Evolutionary conservation across 1,140 invertebrate species (phyloP).

Genomic region (Drosophila ogumai): DNA sequence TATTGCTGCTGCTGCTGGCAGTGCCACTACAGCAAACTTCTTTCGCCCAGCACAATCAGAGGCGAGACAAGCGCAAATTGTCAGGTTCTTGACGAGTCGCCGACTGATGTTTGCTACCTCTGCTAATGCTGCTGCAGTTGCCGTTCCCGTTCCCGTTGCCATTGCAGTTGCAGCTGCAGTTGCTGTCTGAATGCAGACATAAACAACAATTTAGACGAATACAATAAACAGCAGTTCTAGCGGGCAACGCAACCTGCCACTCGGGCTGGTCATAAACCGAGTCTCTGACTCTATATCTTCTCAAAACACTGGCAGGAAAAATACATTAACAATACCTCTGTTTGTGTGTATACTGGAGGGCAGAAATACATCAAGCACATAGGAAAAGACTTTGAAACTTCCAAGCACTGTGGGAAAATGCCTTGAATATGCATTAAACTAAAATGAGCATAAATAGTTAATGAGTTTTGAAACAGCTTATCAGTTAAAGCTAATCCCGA

Average conservation of each 20-base stretch:
- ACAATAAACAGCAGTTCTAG: constrained; percentile 43
- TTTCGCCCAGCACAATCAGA: constrained; percentile 24
- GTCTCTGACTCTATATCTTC: constrained; percentile 23
- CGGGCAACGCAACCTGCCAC: constrained; percentile 28
- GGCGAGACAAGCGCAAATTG: constrained; percentile 67
- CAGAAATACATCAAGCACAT: constrained; percentile 2
- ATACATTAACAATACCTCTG: constrained; percentile 16
- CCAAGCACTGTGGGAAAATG: constrained; percentile 1
- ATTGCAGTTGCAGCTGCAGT: constrained; percentile 41
- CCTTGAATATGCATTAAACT: background rate
- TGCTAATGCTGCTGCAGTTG: constrained; percentile 35
- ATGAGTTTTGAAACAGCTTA: background rate
- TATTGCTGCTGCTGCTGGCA: constrained; percentile 52
- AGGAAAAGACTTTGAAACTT: background rate
- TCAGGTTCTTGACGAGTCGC: constrained; percentile 73
- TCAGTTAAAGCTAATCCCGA: background rate
- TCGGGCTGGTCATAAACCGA: constrained; percentile 49
- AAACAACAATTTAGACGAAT: constrained; percentile 59
- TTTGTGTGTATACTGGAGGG: constrained; percentile 5
- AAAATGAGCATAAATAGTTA: background rate
- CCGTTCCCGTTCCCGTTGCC: constrained; percentile 1
- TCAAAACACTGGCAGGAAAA: constrained; percentile 12
- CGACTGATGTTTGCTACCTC: constrained; percentile 28
- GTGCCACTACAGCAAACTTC: constrained; percentile 36
- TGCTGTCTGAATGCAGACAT: constrained; percentile 47